phyloP scores from a whole-genome alignment of 2,113 vertebrate genomes.

The Brachyhypopomus occidentalis region DNA sequence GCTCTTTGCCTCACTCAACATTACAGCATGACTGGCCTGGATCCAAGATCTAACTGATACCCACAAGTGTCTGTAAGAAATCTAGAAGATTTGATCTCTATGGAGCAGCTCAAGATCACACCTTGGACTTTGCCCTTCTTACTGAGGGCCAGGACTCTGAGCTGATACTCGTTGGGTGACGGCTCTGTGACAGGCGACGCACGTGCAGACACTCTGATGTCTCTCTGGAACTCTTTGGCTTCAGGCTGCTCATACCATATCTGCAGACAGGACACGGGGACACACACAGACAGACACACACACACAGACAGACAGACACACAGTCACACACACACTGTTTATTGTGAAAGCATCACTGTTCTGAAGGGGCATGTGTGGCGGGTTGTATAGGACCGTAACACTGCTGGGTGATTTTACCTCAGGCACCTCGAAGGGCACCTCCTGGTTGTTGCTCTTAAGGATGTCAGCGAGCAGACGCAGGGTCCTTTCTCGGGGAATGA shows the following conservation, averaged over 20 bases:
- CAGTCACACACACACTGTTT: conserved; percentile 1
- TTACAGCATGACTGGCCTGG: too few species aligned
- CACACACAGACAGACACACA: conserved; percentile 11
- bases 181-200: neutral
- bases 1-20: too few species aligned
- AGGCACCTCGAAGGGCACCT: conserved; percentile 86
- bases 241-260: conserved; percentile 64
- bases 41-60: too few species aligned
- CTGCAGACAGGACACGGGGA: conserved; percentile 67
- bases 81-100: too few species aligned
- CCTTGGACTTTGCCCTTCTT: conserved; percentile 71
- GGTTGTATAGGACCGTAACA: conserved; percentile 29
- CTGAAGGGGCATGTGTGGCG: neutral
- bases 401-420: conserved; percentile 76
- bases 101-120: conserved; percentile 55
- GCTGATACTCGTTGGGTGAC: conserved; percentile 4
- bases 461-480: conserved; percentile 80
- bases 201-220: neutral
- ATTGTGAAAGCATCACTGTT: neutral
- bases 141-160: conserved; percentile 70
- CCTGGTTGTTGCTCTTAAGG: conserved; percentile 79
- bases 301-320: conserved; percentile 45
- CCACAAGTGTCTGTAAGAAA: too few species aligned
- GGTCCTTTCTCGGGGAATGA: conserved; percentile 86
- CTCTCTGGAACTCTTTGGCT: conserved; percentile 17